Conservation (phyloP, 2,888 invertebrate species). For the Watsonalla cultraria region DNA sequence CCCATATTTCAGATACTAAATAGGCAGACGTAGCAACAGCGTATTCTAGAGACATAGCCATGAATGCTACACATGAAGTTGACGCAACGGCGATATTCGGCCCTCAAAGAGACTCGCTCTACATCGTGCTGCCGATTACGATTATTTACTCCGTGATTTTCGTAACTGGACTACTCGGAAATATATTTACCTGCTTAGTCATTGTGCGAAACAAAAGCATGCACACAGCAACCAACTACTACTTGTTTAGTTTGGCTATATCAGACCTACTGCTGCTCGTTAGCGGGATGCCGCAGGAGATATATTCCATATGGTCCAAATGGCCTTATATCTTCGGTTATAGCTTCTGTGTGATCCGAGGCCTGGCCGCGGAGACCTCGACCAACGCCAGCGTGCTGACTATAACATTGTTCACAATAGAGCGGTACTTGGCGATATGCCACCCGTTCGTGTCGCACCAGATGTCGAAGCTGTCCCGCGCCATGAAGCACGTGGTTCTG, state of each 20-base stretch:
- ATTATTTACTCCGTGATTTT: slow-evolving; percentile 88
- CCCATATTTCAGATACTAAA: too few relatives aligned
- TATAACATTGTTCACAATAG: slow-evolving; percentile 91
- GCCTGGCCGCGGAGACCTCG: slow-evolving; percentile 88
- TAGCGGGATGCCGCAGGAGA: slow-evolving; percentile 90
- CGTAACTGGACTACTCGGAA: slow-evolving; percentile 88
- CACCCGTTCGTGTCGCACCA: slow-evolving; percentile 85
- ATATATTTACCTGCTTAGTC: slow-evolving; percentile 90
- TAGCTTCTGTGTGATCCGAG: slow-evolving; percentile 87
- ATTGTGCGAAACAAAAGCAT: slow-evolving; percentile 89
- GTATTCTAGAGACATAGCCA: slow-evolving; percentile 10
- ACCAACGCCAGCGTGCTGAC: slow-evolving; percentile 88
- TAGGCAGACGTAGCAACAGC: too few relatives aligned
- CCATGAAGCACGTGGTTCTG: slow-evolving; percentile 86
- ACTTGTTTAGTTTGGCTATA: slow-evolving; percentile 90
- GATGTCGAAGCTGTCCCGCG: slow-evolving; percentile 92
- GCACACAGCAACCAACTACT: slow-evolving; percentile 90
- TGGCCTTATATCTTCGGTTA: slow-evolving; percentile 89
- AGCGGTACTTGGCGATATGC: slow-evolving; percentile 82
- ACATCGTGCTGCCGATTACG: slow-evolving; percentile 85
- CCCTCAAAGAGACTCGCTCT: slow-evolving; percentile 75
- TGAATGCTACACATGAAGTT: slow-evolving; percentile 25
- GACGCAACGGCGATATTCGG: slow-evolving; percentile 58
- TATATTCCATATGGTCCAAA: slow-evolving; percentile 87
- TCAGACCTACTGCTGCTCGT: slow-evolving; percentile 88